Evolutionary conservation across 2,797 vertebrate species (phyloP).

Genomic region (Notamacropus eugenii): DNA sequence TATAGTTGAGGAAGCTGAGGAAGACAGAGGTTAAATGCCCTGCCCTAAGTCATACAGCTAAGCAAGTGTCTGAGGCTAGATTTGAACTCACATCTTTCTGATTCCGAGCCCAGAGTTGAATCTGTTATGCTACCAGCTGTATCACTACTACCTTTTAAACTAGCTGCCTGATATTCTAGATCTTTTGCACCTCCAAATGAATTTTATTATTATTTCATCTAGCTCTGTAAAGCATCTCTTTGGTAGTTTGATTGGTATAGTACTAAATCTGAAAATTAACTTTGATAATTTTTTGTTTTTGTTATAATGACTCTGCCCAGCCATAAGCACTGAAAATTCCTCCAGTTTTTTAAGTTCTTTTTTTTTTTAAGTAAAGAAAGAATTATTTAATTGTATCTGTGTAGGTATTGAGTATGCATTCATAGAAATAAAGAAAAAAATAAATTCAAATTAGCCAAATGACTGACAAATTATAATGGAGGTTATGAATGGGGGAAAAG

Average conservation of each 20-base stretch:
- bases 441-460: background rate
- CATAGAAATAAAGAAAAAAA: background rate
- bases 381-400: background rate
- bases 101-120: background rate
- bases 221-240: background rate
- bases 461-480: too few relatives aligned
- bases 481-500: background rate
- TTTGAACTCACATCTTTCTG: background rate
- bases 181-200: background rate
- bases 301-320: background rate
- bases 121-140: background rate
- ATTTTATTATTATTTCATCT: background rate
- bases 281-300: background rate
- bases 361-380: background rate
- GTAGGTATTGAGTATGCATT: background rate
- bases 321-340: background rate
- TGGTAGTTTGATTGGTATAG: background rate
- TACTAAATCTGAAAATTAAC: background rate
- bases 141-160: background rate
- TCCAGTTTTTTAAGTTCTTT: background rate
- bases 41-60: background rate
- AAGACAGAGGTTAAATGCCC: background rate
- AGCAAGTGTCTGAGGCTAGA: background rate
- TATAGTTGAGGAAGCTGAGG: background rate
- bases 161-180: background rate